Evolutionary conservation across 2,888 invertebrate genomes (phyloP), one percentile per base, ranked within the genome.

Genomic region (Gari tellinella): DNA sequence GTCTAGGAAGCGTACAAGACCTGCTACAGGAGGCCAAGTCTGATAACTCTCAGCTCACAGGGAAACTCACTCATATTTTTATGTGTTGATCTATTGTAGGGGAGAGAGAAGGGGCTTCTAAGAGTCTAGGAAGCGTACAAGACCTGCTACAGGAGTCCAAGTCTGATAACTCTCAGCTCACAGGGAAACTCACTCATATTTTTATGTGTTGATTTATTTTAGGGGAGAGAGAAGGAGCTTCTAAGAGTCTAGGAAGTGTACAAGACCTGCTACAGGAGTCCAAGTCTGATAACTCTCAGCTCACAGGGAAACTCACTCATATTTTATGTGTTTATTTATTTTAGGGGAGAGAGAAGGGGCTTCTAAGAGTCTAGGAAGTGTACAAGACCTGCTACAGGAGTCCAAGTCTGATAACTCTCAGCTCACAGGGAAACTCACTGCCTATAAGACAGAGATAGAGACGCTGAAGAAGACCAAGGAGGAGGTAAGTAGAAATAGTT

Each of bases 331-430:
- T n/a, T n/a, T n/a, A n/a, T n/a, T n/a, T n/a, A n/a, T n/a, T 41
- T 15, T 61, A 89, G 88, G 84, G 31, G 89, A 90, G 62, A 83
- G 83, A 60, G 86, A 87, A 38, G 89, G 88, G 0, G 58, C 84
- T 25, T 66, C 64, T 4, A 81, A 75, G 7, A 90, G 87, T 52
- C 62, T 89, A 25, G 81, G 86, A 38, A 86, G 88, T 60, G 76
- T 80, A n/a, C 87, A 89, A 56, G 67, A 81, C 43, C 61, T 90
- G 37, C 75, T 90, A 21, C 73, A 72, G 17, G 85, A 89, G 17
- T 61, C 83, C 0, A 85, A 86, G 57, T 68, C 72, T 14, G 85
- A 86, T 21, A 85, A 88, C 21, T 66, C 81, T 12, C 82, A 87
- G 40, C 62, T 88, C 4, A 64, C 80, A 45, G 88, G 86, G 1